Percentiles rank a stretch among this genome's conserved stretches.
These are phyloP conservation scores for Drosophila parvula DNA, from an alignment of 1,140 invertebrate genomes.

Conservation along the genomic window DNA sequence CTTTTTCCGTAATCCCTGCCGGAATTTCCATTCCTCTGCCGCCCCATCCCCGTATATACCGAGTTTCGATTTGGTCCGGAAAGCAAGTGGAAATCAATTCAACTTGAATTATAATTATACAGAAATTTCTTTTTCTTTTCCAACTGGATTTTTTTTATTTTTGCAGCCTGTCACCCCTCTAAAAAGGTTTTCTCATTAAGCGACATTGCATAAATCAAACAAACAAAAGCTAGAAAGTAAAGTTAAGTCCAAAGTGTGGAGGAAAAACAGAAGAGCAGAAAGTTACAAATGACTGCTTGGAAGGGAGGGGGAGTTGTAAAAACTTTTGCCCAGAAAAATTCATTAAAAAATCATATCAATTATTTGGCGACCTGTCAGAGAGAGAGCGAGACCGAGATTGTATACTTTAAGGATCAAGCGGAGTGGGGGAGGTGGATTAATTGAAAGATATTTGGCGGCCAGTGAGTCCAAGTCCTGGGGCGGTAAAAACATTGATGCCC, in stretches of 20 bases:
- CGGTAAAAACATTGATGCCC: slow-evolving; percentile 37
- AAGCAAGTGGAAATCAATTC: slow-evolving; percentile 43
- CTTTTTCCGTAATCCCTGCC: slow-evolving; percentile 7
- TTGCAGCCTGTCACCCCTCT: slow-evolving; percentile 46
- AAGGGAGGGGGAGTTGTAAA: background rate
- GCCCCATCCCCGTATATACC: background rate
- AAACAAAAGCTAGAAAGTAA: slow-evolving; percentile 54
- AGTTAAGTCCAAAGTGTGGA: slow-evolving; percentile 20
- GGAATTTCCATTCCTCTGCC: slow-evolving; percentile 4
- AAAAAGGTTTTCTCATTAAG: slow-evolving; percentile 69
- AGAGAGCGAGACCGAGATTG: background rate
- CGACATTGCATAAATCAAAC: slow-evolving; percentile 73
- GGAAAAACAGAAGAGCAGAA: slow-evolving; percentile 11
- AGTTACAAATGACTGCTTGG: slow-evolving; percentile 20
- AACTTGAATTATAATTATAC: slow-evolving; percentile 34
- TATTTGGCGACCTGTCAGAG: slow-evolving; percentile 42
- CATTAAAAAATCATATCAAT: slow-evolving; percentile 72
- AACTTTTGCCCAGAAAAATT: slow-evolving; percentile 44
- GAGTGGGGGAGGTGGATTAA: slow-evolving; percentile 9
- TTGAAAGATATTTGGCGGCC: slow-evolving; percentile 21
- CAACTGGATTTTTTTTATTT: background rate
- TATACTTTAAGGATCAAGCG: slow-evolving; percentile 31
- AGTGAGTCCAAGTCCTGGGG: background rate
- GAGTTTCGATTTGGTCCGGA: slow-evolving; percentile 21
- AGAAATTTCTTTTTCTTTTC: slow-evolving; percentile 1